phyloP scores from a whole-genome alignment of 2,888 invertebrate genomes.

The Pterobdella sp. region DNA sequence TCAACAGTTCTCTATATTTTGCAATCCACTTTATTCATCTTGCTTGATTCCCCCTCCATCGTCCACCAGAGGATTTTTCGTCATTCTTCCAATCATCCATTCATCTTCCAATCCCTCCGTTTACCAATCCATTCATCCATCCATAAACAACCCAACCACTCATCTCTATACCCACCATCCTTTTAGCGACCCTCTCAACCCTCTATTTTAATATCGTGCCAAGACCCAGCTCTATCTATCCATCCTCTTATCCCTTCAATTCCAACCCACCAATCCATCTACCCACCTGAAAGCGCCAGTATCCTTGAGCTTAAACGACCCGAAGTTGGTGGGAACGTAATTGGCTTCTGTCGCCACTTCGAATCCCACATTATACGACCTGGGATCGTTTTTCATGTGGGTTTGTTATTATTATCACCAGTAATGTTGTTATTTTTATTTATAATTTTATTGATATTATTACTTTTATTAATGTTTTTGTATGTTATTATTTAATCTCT shows the following conservation, averaged over 20 bases:
- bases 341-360: conserved; percentile 62
- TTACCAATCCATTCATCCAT: background rate
- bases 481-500: no score
- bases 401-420: no score
- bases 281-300: conserved; percentile 66
- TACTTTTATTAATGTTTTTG: no score
- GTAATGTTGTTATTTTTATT: no score
- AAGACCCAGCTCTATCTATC: background rate
- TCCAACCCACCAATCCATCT: background rate
- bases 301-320: conserved; percentile 56
- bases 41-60: no score
- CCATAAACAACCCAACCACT: background rate
- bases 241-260: background rate
- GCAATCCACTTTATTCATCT: no score
- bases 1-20: no score
- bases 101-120: background rate
- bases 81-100: background rate
- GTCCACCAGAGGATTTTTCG: no score
- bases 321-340: conserved; percentile 52
- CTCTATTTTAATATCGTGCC: background rate
- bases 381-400: conserved; percentile 36
- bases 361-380: conserved; percentile 75
- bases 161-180: background rate
- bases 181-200: background rate
- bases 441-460: no score